Percentiles rank a stretch among this genome's conserved stretches.
Conservation (phyloP, 2,113 vertebrate genomes). For the Cyanoderma ruficeps region DNA sequence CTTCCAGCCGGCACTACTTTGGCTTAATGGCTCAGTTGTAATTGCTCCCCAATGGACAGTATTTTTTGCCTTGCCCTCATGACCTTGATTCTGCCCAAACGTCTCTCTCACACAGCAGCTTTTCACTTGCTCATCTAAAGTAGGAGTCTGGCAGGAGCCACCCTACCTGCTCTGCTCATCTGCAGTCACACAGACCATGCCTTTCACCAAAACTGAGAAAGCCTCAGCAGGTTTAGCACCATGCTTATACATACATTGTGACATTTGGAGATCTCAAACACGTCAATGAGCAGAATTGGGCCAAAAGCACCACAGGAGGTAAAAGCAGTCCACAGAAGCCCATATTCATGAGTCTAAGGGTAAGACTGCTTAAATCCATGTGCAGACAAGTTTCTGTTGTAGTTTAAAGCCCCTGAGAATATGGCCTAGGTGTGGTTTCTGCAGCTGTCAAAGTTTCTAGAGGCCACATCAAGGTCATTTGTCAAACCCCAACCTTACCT, state of each 20-base stretch:
- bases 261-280: accelerated
- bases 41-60: accelerated
- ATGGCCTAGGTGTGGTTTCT: not conserved
- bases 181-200: not conserved
- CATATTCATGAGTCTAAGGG: not conserved
- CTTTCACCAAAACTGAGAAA: not conserved
- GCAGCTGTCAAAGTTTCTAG: not conserved
- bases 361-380: not conserved
- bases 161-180: not conserved
- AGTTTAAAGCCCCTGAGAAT: not conserved
- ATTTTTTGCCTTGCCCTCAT: not conserved
- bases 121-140: not conserved
- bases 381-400: not conserved
- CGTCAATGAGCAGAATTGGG: not conserved
- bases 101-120: not conserved
- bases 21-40: not conserved
- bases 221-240: not conserved
- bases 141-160: not conserved
- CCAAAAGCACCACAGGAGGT: not conserved
- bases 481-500: not conserved
- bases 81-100: not conserved
- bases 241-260: accelerated
- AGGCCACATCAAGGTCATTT: accelerated
- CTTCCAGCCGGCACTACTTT: not conserved
- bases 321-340: not conserved